Evolutionary conservation across 2,113 vertebrate genomes (phyloP), one percentile per base, ranked within the genome.

Genomic region (Tupaia tana): DNA sequence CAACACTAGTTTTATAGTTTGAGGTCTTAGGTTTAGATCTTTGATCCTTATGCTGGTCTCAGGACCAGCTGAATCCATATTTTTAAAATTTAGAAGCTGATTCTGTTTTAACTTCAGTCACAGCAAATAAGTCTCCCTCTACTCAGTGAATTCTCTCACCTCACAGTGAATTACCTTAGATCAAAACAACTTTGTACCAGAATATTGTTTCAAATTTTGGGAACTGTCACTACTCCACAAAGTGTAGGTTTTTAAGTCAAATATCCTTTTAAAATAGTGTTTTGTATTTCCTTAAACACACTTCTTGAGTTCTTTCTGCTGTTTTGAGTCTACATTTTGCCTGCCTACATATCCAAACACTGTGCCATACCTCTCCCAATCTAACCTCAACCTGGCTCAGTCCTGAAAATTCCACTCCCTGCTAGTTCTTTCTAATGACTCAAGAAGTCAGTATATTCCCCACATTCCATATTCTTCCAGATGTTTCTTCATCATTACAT

Each of bases 41-140:
- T 43, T 43, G 43, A 7, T 59, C 15, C n/a, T 43, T 9, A 20
- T 0, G 1, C 19, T 54, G 24, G 3, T 10, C 24, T 4, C n/a
- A 66, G 15, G 59, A 70, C 20, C 29, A 82, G 14, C 1, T 15
- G 31, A 86, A 22, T 1, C 1, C 63, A 18, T 2, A 12, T 29
- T 15, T n/a, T 14, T 29, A n/a, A 43, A 43, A 43, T 14, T 61
- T 3, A 20, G 20, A 12, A 1, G 34, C 14, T 59, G 6, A 8
- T 77, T 59, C 15, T 4, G 9, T 29, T 0, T 9, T 24, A 63
- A 59, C 29, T 80, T n/a, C 16, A 29, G 52, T 5, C 29, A 64
- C 12, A 43, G 43, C 52, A 4, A 2, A 82, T 8, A n/a, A 59
- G 54, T 54, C 61, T 58, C 5, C 1, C 18, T 25, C 9, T 3